phyloP scores from a whole-genome alignment of 2,888 invertebrate genomes.

The Eupithecia subfuscata region DNA sequence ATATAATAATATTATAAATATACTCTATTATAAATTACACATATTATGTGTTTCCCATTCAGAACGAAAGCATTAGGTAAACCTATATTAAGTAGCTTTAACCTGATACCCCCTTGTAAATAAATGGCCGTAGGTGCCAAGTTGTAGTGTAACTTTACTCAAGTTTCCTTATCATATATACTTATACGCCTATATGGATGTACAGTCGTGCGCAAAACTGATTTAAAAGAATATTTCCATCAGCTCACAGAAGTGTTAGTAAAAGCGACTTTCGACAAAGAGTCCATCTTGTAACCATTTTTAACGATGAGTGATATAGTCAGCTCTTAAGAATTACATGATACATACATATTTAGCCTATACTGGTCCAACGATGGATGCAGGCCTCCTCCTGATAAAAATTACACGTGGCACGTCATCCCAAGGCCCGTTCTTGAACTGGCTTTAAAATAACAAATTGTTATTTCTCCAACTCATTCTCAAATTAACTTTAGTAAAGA shows the following conservation, averaged over 20 bases:
- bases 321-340: too few species aligned
- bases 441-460: too few species aligned
- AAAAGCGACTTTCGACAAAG: background rate
- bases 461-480: too few species aligned
- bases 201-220: constrained; percentile 17
- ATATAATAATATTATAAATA: too few species aligned
- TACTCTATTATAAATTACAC: too few species aligned
- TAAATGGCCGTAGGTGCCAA: constrained; percentile 5
- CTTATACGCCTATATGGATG: constrained; percentile 18
- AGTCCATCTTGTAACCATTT: too few species aligned
- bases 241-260: background rate
- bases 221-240: background rate
- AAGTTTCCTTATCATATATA: constrained; percentile 39
- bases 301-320: too few species aligned
- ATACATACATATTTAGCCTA: too few species aligned
- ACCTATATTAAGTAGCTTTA: background rate
- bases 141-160: constrained; percentile 22
- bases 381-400: too few species aligned
- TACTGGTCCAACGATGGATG: too few species aligned
- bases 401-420: background rate
- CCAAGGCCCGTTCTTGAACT: too few species aligned
- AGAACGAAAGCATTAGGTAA: background rate
- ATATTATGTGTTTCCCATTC: background rate
- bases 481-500: too few species aligned
- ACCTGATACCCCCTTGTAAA: background rate